phyloP scores from a whole-genome alignment of 2,113 vertebrate species.

The Mungos mungo region DNA sequence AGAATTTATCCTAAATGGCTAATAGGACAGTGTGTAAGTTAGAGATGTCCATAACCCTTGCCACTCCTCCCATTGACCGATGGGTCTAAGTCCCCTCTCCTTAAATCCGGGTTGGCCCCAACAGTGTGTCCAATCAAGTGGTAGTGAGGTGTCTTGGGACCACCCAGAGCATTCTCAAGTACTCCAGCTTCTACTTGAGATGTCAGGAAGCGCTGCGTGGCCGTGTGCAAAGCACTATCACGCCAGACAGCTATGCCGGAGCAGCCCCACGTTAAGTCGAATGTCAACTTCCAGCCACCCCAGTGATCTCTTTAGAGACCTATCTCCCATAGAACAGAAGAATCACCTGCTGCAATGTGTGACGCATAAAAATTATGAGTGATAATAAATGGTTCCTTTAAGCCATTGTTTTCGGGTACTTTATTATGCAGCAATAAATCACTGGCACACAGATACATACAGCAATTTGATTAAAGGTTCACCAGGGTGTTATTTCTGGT shows the following conservation, averaged over 20 bases:
- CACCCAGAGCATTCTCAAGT: background rate
- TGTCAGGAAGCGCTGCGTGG: background rate
- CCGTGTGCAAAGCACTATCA: background rate
- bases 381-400: background rate
- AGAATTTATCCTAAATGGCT: background rate
- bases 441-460: background rate
- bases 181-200: background rate
- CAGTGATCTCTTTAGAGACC: background rate
- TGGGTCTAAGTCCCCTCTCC: background rate
- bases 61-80: background rate
- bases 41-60: no score
- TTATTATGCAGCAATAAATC: background rate
- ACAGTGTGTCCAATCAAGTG: background rate
- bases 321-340: background rate
- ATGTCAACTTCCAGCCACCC: background rate
- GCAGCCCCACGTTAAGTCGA: background rate
- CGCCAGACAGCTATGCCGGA: background rate
- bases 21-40: background rate
- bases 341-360: background rate
- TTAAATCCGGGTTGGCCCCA: background rate
- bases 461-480: background rate
- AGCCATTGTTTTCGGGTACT: background rate
- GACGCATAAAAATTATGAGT: background rate
- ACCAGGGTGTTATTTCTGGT: background rate
- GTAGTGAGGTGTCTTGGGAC: background rate